Evolutionary conservation across 2,113 vertebrate species (phyloP), one percentile per base, ranked within the genome.

Genomic region (Neogale vison): DNA sequence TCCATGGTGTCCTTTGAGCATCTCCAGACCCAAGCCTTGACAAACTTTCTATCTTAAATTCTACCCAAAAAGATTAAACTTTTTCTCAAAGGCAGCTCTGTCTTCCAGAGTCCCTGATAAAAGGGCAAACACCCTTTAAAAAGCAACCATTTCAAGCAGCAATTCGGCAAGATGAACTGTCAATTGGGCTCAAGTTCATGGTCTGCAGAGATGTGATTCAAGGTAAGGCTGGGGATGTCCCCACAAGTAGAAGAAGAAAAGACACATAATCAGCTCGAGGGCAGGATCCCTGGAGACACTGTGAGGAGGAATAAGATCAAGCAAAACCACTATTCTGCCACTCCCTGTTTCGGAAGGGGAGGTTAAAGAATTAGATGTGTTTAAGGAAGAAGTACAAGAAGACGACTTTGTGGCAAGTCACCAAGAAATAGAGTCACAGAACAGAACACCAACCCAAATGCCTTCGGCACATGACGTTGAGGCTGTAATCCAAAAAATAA

Each of bases 121-220:
- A 76, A 93, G 34, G 69, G 29, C 4, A 94, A 94, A 95, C 55
- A 12, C 65, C 82, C 50, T 92, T 95, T 31, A 57, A 77, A 65
- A 92, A 94, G 31, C 17, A 15, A 14, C 31, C 34, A 71, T 50
- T 36, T 61, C 23, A 5, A 57, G 74, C 1, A 85, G 80, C 45
- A 87, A 31, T 65, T 95, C 36, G 77, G 45, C 34, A 14, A 20
- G 61, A 61, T 31, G n/a, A 87, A 59, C 55, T 61, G 24, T 63
- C 72, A 87, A 9, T 14, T 81, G 15, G 76, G 47, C 34, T 79
- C 63, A 69, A 34, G 12, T 57, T 61, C 65, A 31, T 57, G 71
- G 9, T 69, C 59, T 71, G 63, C 13, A 69, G n/a, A 52, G 88
- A 77, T 57, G 5, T 45, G 90, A 85, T 65, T 87, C 57, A 90